Evolutionary conservation across 2,113 vertebrate genomes (phyloP).

Genomic region (human (Homo sapiens)): GRCh38 chr20:36186001-36186500

Average conservation of each 20-base stretch:
- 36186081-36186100: background rate
- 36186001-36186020: background rate
- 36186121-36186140: background rate
- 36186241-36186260: background rate
- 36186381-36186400: background rate
- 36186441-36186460: background rate
- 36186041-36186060: background rate
- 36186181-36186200: background rate
- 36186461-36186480: background rate
- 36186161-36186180: background rate
- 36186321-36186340: background rate
- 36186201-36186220: background rate
- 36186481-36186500: background rate
- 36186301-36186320: background rate
- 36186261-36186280: slow-evolving; percentile 25
- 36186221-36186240: background rate
- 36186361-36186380: background rate
- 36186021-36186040: background rate
- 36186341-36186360: background rate
- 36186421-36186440: background rate
- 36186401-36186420: background rate
- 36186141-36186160: background rate
- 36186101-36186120: background rate
- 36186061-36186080: background rate
- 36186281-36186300: background rate